These are phyloP conservation scores for Cisticola juncidis DNA, from an alignment of 2,113 vertebrate genomes.

Conservation along the genomic window DNA sequence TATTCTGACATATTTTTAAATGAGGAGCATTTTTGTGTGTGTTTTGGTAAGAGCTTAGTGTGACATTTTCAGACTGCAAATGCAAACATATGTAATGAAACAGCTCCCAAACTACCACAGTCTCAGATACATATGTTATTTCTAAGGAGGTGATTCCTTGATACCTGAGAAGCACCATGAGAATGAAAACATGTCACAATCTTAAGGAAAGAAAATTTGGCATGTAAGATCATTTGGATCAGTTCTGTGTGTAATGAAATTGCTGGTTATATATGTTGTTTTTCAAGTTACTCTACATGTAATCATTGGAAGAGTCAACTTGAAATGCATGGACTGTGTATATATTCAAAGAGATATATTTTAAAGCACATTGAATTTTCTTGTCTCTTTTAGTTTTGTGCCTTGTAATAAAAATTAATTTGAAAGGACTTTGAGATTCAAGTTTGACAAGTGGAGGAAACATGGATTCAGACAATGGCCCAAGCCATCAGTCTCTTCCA, in stretches of 20 bases:
- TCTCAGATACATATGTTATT: not conserved
- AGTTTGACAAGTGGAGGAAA: not conserved
- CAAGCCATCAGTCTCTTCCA: not conserved
- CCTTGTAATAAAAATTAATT: not conserved
- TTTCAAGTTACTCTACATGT: not conserved
- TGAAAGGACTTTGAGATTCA: not conserved
- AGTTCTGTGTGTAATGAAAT: not conserved
- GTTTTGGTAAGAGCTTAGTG: not conserved
- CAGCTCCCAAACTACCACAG: not conserved
- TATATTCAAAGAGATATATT: not conserved
- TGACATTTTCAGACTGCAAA: not conserved
- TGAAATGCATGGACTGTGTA: not conserved
- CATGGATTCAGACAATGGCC: not conserved
- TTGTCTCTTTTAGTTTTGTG: not conserved
- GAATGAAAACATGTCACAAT: not conserved
- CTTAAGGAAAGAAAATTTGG: not conserved
- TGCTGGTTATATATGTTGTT: not conserved
- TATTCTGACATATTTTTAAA: not conserved
- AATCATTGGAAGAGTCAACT: not conserved
- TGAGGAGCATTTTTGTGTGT: not conserved
- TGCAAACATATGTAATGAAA: not conserved
- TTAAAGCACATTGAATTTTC: not conserved
- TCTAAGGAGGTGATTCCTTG: not conserved
- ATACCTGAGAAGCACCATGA: not conserved
- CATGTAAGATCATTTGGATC: fast-evolving